phyloP scores from a whole-genome alignment of 92 coral and sea anemone species.

The Epizoanthus ramosus region DNA sequence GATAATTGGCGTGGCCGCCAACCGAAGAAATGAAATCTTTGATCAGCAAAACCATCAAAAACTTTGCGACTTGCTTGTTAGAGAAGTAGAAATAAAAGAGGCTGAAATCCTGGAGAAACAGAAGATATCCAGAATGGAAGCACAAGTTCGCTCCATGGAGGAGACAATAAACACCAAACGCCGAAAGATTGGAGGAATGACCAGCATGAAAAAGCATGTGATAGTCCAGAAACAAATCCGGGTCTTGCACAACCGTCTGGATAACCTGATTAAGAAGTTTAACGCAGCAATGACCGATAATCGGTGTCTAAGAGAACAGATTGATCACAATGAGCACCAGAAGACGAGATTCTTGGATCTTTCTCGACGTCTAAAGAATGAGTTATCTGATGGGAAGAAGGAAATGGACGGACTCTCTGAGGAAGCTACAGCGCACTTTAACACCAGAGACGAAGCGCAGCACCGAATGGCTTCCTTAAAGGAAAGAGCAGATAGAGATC shows the following conservation, averaged over 20 bases:
- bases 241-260: slow-evolving; percentile 85
- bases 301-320: slow-evolving; percentile 61
- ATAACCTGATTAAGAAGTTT: slow-evolving; percentile 84
- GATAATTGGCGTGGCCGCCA: slow-evolving; percentile 67
- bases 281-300: slow-evolving; percentile 79
- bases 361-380: slow-evolving; percentile 60
- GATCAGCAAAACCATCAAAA: slow-evolving; percentile 75
- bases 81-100: slow-evolving; percentile 62
- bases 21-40: slow-evolving; percentile 65
- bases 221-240: slow-evolving; percentile 78
- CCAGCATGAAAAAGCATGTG: slow-evolving; percentile 60
- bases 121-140: slow-evolving; percentile 53
- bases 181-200: slow-evolving; percentile 66
- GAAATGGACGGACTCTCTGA: slow-evolving; percentile 81
- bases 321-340: slow-evolving; percentile 77
- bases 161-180: slow-evolving; percentile 59
- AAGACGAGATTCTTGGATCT: slow-evolving; percentile 83
- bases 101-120: slow-evolving; percentile 62
- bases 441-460: slow-evolving; percentile 93
- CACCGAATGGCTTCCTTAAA: slow-evolving; percentile 90
- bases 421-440: slow-evolving; percentile 71
- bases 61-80: slow-evolving; percentile 65
- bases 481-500: slow-evolving; percentile 94
- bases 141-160: slow-evolving; percentile 58
- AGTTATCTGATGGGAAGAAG: slow-evolving; percentile 65